A percentile compares a stretch with the other conserved stretches of the same genome.
phyloP scores from a whole-genome alignment of 2,113 vertebrate genomes.

The Castor canadensis region DNA sequence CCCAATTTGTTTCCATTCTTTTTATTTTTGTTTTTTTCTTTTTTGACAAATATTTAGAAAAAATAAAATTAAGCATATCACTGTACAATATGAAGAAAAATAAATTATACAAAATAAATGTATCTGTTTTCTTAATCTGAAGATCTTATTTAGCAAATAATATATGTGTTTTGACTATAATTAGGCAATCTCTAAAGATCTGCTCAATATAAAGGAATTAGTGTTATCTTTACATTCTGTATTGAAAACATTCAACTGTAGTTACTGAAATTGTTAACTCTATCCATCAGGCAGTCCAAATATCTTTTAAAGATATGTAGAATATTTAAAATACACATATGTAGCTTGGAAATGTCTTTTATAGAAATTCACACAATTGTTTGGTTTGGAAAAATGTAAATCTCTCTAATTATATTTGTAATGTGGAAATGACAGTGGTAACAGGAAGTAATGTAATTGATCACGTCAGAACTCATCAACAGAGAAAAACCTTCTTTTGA shows the following conservation, averaged over 20 bases:
- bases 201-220: not conserved
- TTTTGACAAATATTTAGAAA: not conserved
- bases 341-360: not conserved
- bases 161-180: not conserved
- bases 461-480: not conserved
- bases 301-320: not conserved
- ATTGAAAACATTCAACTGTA: not conserved
- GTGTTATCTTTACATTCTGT: not conserved
- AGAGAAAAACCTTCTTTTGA: not conserved
- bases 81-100: not conserved
- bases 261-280: not conserved
- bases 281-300: not conserved
- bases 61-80: not conserved
- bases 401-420: not conserved
- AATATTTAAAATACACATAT: not conserved
- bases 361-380: not conserved
- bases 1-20: not conserved
- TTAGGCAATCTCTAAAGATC: not conserved
- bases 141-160: not conserved
- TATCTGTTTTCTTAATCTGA: not conserved
- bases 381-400: not conserved
- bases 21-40: constrained; percentile 13
- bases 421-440: not conserved
- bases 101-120: not conserved
- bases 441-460: not conserved